Percentiles rank a stretch among this genome's conserved stretches.
phyloP scores from a whole-genome alignment of 2,113 vertebrate species.

The Athene noctua region DNA sequence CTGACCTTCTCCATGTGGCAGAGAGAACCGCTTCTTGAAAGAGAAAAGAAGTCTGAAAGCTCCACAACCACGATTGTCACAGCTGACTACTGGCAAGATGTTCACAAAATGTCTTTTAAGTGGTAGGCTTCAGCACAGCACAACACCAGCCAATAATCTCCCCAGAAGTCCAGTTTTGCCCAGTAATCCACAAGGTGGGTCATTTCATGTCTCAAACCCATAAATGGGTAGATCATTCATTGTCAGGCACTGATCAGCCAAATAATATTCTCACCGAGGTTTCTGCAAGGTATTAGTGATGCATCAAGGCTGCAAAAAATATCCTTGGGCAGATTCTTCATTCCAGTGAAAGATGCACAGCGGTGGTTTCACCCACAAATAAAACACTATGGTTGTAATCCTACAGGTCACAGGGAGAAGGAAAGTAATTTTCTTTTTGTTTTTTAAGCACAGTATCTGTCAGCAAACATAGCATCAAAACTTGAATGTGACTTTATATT shows the following conservation, averaged over 20 bases:
- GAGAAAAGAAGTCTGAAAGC: slow-evolving; percentile 42
- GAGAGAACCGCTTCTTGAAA: slow-evolving; percentile 45
- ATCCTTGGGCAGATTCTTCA: slow-evolving; percentile 73
- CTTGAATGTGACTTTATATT: slow-evolving; percentile 68
- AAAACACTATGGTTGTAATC: slow-evolving; percentile 71
- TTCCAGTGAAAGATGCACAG: slow-evolving; percentile 72
- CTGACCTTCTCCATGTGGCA: slow-evolving; percentile 64
- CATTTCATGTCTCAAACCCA: background rate
- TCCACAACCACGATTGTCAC: slow-evolving; percentile 68
- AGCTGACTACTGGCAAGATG: slow-evolving; percentile 58
- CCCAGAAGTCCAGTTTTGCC: slow-evolving; percentile 54
- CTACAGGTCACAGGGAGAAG: slow-evolving; percentile 58
- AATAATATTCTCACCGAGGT: background rate
- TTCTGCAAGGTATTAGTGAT: slow-evolving; percentile 39
- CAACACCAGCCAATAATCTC: slow-evolving; percentile 27
- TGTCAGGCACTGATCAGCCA: slow-evolving; percentile 20
- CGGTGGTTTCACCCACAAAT: slow-evolving; percentile 62
- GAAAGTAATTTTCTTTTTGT: slow-evolving; percentile 19
- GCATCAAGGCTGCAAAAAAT: slow-evolving; percentile 73
- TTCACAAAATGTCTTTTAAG: slow-evolving; percentile 32
- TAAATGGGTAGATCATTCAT: background rate
- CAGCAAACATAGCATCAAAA: slow-evolving; percentile 70
- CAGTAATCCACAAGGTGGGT: slow-evolving; percentile 51
- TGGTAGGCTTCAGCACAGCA: slow-evolving; percentile 26
- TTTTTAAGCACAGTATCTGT: slow-evolving; percentile 70